Base-by-base conservation (phyloP, 2,113 vertebrate genomes). In the Cottus gobio region DNA sequence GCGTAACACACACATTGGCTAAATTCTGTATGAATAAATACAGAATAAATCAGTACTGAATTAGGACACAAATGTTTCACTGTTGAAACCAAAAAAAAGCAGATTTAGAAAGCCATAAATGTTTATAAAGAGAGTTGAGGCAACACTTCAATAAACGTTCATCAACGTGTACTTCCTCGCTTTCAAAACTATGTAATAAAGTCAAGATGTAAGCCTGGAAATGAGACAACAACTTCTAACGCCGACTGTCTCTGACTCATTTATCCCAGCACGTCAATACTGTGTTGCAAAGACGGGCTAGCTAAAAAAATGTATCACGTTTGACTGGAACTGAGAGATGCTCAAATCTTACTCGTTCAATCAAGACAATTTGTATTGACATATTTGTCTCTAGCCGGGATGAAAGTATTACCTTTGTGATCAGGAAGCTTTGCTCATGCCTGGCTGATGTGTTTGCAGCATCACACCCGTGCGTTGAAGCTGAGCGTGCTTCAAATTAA, bases 181-280 rank as follows among this genome's bases (percentile, higher is more conserved):
- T 65, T 75, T 79, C 60, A 78, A 71, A 80, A 28, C 58, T n/a
- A 1, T 18, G 22, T 78, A 88, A 83, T 75, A 68, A 58, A 74
- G 48, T 84, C 84, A 86, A 86, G 73, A 80, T 85, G 80, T 52
- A 66, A 36, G 70, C 18, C 42, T 77, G 76, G 80, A 73, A 66
- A 54, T 42, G 16, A 57, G 68, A 69, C 68, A 46, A 63, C 36
- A 18, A 34, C 64, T 42, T 62, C 16, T 11, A 34, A 34, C 44
- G 1, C n/a, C 3, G 22, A 57, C 61, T 7, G 69, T 75, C 34
- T 74, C 46, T 79, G 82, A 74, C 72, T 88, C 75, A 79, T 48
- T 66, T 6, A 73, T 79, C 75, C 62, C 62, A 0, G 36, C 54
- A n/a, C 20, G 67, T 69, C 61, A 68, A 61, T 31, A 69, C 36